Evolutionary conservation across 2,113 vertebrate genomes (phyloP), one percentile per base, ranked within the genome.

Genomic region (Tragelaphus buxtoni): DNA sequence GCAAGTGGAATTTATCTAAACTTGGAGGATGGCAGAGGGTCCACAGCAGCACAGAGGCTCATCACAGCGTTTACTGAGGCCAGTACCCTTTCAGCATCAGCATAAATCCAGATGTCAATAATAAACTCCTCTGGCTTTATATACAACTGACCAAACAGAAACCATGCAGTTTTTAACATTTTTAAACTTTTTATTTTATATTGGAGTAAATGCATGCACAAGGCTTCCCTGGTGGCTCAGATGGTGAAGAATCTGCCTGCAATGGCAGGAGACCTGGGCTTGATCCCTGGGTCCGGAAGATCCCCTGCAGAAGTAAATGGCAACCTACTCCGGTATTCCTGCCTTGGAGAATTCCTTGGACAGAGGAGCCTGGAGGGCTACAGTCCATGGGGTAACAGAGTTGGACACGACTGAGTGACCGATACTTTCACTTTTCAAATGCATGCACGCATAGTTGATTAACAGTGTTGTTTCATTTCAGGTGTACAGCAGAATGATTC

Each of bases 1-100:
- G 18, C n/a, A 65, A 85, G 42, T 74, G 53, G 83, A 84, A 24
- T 90, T 93, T 81, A 95, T 79, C 77, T 79, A 83, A 97, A 51
- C 65, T 72, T 63, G 45, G 86, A 92, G 81, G 80, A 88, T 47
- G 47, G 49, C 22, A 39, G 10, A 89, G 49, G 22, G 47, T 35
- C 26, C 32, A 28, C 49, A n/a, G 18, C 7, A 20, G 28, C 9
- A 17, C 9, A 47, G 58, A 81, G 5, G 14, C 9, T 94, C 24
- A 2, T 26, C 49, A 5, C 45, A 28, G 24, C 24, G 28, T 74
- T 63, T 65, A 9, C 55, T 4, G 69, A 93, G 74, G 49, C 76
- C 45, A 32, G 11, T 35, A 22, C 12, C 32, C 22, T 79, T 47
- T 79, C 35, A 74, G 56, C 72, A 79, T 72, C 74, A 63, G 16